Percentiles rank a stretch among this genome's conserved stretches.
Evolutionary conservation across 1,140 invertebrate genomes (phyloP).

Genomic region (Drosophila pseudoobscura): DNA sequence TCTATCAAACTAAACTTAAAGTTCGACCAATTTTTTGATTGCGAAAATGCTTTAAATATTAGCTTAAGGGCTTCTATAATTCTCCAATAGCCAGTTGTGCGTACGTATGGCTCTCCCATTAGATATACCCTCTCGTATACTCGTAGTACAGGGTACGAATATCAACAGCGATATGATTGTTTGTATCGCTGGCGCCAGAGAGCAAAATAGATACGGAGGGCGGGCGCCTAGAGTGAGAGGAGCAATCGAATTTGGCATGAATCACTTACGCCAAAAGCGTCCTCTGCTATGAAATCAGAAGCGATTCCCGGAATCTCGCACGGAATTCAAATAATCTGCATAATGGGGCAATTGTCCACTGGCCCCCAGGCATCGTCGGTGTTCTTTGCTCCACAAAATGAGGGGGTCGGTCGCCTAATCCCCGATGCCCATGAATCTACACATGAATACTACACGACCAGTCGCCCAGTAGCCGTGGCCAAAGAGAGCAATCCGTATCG

Average conservation of each 20-base stretch:
- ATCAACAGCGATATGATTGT: slow-evolving; percentile 25
- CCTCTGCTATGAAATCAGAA: slow-evolving; percentile 69
- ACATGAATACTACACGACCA: too few relatives aligned
- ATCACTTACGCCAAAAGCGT: slow-evolving; percentile 65
- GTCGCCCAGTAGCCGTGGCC: too few relatives aligned
- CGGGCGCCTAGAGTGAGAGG: not conserved
- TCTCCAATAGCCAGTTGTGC: too few relatives aligned
- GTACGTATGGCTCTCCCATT: too few relatives aligned
- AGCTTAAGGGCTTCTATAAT: too few relatives aligned
- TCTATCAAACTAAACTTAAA: too few relatives aligned
- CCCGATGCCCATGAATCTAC: too few relatives aligned
- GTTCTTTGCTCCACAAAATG: slow-evolving; percentile 20
- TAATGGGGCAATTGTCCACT: slow-evolving; percentile 54
- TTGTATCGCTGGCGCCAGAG: slow-evolving; percentile 29
- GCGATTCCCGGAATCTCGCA: slow-evolving; percentile 57
- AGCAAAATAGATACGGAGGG: not conserved
- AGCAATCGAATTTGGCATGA: slow-evolving; percentile 38
- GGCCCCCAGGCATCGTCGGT: not conserved
- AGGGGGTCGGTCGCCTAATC: not conserved
- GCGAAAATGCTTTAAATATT: too few relatives aligned
- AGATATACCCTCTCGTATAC: too few relatives aligned
- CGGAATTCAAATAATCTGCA: slow-evolving; percentile 59
- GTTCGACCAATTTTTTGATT: too few relatives aligned
- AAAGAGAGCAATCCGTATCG: too few relatives aligned
- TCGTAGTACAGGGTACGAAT: slow-evolving; percentile 1